phyloP scores from a whole-genome alignment of 2,797 vertebrate genomes.

The Benthosema pterotum region DNA sequence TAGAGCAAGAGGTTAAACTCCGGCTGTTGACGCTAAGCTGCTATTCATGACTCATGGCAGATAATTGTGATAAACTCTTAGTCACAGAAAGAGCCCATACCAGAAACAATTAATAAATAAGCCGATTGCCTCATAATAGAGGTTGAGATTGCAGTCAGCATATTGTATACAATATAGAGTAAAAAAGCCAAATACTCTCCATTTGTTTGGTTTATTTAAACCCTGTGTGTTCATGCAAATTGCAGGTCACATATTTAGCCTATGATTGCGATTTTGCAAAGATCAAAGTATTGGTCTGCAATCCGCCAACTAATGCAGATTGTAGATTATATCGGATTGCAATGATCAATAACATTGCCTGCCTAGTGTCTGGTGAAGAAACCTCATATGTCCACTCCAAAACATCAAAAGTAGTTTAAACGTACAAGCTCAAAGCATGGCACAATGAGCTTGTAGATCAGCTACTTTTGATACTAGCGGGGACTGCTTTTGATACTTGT shows the following conservation, averaged over 20 bases:
- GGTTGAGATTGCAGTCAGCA: too few relatives aligned
- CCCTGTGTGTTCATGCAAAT: neutral
- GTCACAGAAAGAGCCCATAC: conserved; percentile 1
- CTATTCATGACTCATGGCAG: conserved; percentile 29
- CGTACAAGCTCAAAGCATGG: too few relatives aligned
- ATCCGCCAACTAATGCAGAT: conserved; percentile 2
- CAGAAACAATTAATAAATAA: conserved; percentile 12
- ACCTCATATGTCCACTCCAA: too few relatives aligned
- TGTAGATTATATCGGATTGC: too few relatives aligned
- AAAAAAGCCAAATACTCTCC: too few relatives aligned
- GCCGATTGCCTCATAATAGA: too few relatives aligned
- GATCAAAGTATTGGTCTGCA: neutral
- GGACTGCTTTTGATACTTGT: too few relatives aligned
- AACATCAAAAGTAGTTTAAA: too few relatives aligned
- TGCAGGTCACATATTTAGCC: conserved; percentile 1
- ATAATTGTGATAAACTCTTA: conserved; percentile 13
- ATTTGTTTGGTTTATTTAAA: too few relatives aligned
- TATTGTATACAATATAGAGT: too few relatives aligned
- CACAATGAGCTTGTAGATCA: too few relatives aligned
- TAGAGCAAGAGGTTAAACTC: conserved; percentile 34
- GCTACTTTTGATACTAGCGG: too few relatives aligned
- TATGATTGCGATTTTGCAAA: conserved; percentile 13
- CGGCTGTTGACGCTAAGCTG: conserved; percentile 29
- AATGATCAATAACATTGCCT: neutral
- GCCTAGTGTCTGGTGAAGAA: neutral